Evolutionary conservation across 2,113 vertebrate genomes (phyloP).

Genomic region (Carassius auratus): DNA sequence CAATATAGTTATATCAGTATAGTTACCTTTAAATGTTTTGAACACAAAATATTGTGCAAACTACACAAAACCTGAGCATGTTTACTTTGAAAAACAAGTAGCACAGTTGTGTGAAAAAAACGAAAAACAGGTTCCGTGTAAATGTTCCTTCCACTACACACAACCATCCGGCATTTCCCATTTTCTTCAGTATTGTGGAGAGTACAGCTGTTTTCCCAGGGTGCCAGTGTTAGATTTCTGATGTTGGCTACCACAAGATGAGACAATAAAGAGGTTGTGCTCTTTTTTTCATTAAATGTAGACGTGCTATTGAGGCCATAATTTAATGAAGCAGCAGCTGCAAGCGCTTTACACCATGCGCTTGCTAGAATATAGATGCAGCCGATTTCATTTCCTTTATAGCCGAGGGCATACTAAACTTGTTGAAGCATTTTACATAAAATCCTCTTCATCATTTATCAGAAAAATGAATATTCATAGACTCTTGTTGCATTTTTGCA

Average conservation of each 20-base stretch:
- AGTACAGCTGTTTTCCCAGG: not conserved
- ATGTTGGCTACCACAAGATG: not conserved
- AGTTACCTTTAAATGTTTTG: no score
- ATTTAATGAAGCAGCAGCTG: not conserved
- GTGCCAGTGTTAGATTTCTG: not conserved
- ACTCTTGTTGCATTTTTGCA: not conserved
- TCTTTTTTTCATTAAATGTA: conserved; percentile 21
- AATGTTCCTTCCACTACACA: not conserved
- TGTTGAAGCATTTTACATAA: conserved; percentile 2
- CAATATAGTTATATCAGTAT: no score
- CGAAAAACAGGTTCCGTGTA: no score
- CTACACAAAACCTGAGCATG: no score
- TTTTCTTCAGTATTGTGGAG: not conserved
- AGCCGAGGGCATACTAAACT: conserved; percentile 3
- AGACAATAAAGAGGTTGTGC: not conserved
- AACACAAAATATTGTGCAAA: no score
- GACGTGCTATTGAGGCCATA: not conserved
- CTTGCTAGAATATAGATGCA: not conserved
- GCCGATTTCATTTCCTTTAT: not conserved
- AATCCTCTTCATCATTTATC: conserved; percentile 13
- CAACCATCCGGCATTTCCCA: not conserved
- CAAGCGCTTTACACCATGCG: not conserved
- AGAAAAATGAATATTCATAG: conserved; percentile 27
- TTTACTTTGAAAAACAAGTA: no score
- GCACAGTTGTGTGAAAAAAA: no score